phyloP scores from a whole-genome alignment of 1,140 invertebrate species.

The Catajapyx aquilonaris region DNA sequence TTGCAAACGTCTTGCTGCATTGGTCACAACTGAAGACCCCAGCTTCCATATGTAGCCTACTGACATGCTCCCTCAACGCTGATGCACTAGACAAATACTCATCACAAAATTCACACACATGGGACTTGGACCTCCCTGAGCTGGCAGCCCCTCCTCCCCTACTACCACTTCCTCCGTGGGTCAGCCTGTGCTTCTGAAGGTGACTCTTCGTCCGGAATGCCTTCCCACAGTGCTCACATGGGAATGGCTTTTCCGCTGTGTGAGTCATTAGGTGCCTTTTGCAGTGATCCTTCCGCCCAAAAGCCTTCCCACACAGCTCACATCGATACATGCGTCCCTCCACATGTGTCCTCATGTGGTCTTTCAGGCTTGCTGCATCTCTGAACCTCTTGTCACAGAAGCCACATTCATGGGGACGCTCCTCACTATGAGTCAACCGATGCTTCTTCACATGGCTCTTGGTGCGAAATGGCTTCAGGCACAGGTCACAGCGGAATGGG shows the following conservation, averaged over 20 bases:
- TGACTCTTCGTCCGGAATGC: background rate
- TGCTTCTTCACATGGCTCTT: conserved; percentile 31
- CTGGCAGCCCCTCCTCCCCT: no score
- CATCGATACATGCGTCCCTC: conserved; percentile 51
- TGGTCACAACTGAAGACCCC: no score
- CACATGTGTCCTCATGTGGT: conserved; percentile 38
- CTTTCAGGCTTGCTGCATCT: conserved; percentile 32
- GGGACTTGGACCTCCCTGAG: no score
- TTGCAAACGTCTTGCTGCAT: no score
- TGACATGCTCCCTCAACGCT: no score
- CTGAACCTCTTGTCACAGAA: conserved; percentile 12
- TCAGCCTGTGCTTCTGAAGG: background rate
- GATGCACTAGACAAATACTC: no score
- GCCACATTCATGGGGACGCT: conserved; percentile 15
- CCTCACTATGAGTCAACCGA: conserved; percentile 31
- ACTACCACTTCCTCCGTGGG: no score
- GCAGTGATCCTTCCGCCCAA: conserved; percentile 48
- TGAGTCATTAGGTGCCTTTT: conserved; percentile 72
- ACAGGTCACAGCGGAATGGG: conserved; percentile 32
- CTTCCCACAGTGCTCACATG: conserved; percentile 22
- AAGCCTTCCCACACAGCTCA: conserved; percentile 43
- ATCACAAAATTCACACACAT: no score
- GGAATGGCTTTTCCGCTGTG: conserved; percentile 48
- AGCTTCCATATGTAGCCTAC: no score
- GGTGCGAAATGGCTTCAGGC: conserved; percentile 65